phyloP scores from a whole-genome alignment of 2,113 vertebrate genomes.

The Ceratotherium simum region DNA sequence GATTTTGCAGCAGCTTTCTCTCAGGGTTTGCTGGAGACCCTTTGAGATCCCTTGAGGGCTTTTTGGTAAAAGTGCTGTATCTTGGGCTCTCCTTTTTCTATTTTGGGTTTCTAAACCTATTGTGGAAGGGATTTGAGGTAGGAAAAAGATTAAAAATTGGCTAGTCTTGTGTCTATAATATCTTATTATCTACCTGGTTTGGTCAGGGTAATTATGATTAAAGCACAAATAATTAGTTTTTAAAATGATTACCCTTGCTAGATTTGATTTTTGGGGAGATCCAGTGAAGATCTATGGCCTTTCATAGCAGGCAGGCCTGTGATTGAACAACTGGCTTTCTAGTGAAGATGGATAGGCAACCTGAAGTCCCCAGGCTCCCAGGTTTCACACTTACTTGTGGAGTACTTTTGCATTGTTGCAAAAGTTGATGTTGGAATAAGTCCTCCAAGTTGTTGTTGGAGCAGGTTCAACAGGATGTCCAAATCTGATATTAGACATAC shows the following conservation, averaged over 20 bases:
- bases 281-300: background rate
- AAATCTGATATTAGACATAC: background rate
- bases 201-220: slow-evolving; percentile 31
- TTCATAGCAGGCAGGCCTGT: background rate
- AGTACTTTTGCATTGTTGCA: background rate
- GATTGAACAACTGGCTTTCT: background rate
- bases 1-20: background rate
- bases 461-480: background rate
- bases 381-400: background rate
- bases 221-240: background rate
- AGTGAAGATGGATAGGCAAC: background rate
- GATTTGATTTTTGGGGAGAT: background rate
- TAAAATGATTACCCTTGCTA: background rate
- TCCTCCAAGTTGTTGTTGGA: background rate
- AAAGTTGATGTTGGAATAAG: too few species aligned
- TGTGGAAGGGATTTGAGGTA: background rate
- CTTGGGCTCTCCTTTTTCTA: background rate
- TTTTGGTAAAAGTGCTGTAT: background rate
- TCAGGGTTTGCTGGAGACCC: background rate
- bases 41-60: background rate
- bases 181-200: background rate
- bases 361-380: background rate
- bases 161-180: background rate
- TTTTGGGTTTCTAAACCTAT: background rate
- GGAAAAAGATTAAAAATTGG: background rate